Evolutionary conservation across 2,113 vertebrate genomes (phyloP).

Genomic region (Cryptomyrus ogoouensis): DNA sequence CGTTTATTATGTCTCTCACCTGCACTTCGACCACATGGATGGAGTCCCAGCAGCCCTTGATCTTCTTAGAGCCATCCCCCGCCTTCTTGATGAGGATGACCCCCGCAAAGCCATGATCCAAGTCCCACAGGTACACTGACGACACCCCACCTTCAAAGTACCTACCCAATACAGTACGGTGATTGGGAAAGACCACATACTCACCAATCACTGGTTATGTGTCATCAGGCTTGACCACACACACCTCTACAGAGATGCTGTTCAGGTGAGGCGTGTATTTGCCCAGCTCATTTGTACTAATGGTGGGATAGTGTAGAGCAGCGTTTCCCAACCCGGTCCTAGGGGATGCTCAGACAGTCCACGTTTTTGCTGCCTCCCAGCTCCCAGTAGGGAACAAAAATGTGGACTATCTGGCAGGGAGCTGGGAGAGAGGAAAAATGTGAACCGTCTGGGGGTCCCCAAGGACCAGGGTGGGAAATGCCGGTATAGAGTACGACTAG

Average conservation of each 20-base stretch:
- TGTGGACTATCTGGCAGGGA: not conserved
- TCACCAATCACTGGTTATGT: not conserved
- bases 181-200: not conserved
- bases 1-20: constrained; percentile 55
- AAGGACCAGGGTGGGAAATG: not conserved
- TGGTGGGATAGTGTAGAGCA: not conserved
- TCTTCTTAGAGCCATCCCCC: constrained; percentile 98
- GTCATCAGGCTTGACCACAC: not conserved
- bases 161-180: constrained; percentile 49
- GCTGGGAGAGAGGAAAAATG: not conserved
- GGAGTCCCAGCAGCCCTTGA: constrained; percentile 99
- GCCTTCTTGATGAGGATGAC: constrained; percentile 99
- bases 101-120: constrained; percentile 96
- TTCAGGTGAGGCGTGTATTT: not conserved
- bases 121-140: constrained; percentile 98
- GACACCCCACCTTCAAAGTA: constrained; percentile 99
- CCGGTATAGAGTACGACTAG: not conserved
- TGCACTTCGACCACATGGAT: constrained; percentile 99
- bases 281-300: not conserved
- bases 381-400: not conserved
- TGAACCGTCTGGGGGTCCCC: not conserved
- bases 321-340: not conserved
- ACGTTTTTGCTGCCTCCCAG: not conserved
- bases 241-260: not conserved
- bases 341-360: not conserved